Percentiles rank a stretch among this genome's conserved stretches.
Conservation (phyloP, 2,113 vertebrate genomes). For the Pachyramphus minor region DNA sequence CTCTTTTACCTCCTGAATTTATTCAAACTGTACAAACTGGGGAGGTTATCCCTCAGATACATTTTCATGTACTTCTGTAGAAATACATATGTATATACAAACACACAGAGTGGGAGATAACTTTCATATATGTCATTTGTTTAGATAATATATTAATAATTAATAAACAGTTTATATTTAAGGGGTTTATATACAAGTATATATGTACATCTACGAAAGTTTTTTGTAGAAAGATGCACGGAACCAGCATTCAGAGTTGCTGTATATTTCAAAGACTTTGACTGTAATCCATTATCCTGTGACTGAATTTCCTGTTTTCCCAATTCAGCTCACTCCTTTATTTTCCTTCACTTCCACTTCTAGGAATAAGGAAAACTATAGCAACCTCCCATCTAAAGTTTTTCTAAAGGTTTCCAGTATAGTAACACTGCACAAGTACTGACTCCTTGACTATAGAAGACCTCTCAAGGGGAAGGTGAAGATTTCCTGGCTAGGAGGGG, state of each 20-base stretch:
- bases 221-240: not conserved
- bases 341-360: not conserved
- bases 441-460: not conserved
- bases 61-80: not conserved
- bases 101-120: not conserved
- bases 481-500: not conserved
- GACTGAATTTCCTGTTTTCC: not conserved
- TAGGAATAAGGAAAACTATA: not conserved
- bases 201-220: not conserved
- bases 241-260: not conserved
- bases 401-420: not conserved
- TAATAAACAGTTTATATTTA: not conserved
- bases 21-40: not conserved
- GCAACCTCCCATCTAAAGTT: not conserved
- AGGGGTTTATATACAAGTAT: fast-evolving
- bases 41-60: not conserved
- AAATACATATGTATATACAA: not conserved
- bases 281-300: not conserved
- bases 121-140: not conserved
- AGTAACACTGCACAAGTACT: not conserved
- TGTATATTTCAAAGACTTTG: not conserved
- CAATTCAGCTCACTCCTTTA: not conserved
- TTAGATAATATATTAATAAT: not conserved
- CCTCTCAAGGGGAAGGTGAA: not conserved
- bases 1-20: not conserved